Percentiles rank a stretch among this genome's conserved stretches.
Evolutionary conservation across 2,113 vertebrate species (phyloP).

Genomic region (Psophia crepitans): DNA sequence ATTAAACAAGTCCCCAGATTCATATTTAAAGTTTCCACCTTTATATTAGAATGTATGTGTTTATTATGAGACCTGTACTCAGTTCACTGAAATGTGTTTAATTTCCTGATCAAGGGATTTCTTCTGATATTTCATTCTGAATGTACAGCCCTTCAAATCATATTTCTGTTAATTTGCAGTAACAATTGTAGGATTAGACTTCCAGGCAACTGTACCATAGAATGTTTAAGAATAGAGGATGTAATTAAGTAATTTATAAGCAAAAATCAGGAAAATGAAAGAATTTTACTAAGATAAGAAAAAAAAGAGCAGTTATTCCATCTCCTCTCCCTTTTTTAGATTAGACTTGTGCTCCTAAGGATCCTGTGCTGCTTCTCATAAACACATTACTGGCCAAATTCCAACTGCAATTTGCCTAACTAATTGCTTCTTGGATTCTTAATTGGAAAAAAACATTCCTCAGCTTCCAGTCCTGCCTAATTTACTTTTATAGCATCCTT

Average conservation of each 20-base stretch:
- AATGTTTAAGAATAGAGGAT: not conserved
- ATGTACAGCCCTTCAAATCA: not conserved
- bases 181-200: not conserved
- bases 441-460: slow-evolving; percentile 3
- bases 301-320: slow-evolving; percentile 19
- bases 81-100: not conserved
- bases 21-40: not conserved
- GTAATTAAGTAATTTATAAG: slow-evolving; percentile 39
- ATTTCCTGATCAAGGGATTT: not conserved
- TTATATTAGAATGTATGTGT: not conserved
- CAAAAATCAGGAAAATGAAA: not conserved
- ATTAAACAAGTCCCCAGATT: not conserved
- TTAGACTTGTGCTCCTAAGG: not conserved
- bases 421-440: slow-evolving; percentile 37
- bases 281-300: not conserved
- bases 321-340: not conserved
- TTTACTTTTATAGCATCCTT: not conserved
- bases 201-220: not conserved
- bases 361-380: not conserved
- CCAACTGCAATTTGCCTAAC: slow-evolving; percentile 28
- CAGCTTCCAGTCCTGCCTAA: not conserved
- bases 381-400: slow-evolving; percentile 16
- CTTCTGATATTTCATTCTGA: not conserved
- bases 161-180: not conserved
- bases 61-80: not conserved